phyloP scores from a whole-genome alignment of 2,888 invertebrate species.

The Synanthedon tipuliformis region DNA sequence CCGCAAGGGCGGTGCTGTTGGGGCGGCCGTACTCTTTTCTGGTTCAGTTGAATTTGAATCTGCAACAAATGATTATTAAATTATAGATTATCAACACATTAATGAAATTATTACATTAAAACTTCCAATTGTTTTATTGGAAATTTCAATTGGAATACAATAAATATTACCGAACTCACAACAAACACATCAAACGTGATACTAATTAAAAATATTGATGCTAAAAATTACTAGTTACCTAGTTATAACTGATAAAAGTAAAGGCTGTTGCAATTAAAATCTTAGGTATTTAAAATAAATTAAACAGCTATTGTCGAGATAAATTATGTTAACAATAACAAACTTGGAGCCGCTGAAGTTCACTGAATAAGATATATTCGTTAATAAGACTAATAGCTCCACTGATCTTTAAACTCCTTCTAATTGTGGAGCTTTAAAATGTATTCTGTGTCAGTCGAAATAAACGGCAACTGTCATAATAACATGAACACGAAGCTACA shows the following conservation, averaged over 20 bases:
- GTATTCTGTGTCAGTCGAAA: constrained; percentile 34
- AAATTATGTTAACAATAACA: background rate
- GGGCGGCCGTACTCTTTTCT: constrained; percentile 36
- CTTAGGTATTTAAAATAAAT: background rate
- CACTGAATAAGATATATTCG: constrained; percentile 22
- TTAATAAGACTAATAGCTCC: constrained; percentile 30
- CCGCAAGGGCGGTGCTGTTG: constrained; percentile 48
- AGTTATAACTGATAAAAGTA: no score
- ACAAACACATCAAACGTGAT: no score
- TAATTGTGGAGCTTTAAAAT: constrained; percentile 32
- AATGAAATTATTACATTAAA: no score
- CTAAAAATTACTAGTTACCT: no score
- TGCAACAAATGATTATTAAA: constrained; percentile 31
- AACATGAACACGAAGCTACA: constrained; percentile 19
- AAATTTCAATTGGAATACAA: no score
- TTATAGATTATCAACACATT: no score
- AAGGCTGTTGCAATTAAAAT: background rate
- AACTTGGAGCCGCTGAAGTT: constrained; percentile 12
- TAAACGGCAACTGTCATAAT: constrained; percentile 63
- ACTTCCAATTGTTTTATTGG: no score
- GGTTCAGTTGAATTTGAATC: constrained; percentile 49
- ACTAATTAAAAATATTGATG: no score
- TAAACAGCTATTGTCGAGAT: background rate
- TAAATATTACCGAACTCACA: no score
- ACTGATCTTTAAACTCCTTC: constrained; percentile 29